These are phyloP conservation scores for Sebastes fasciatus DNA, from an alignment of 2,113 vertebrate species.

Conservation along the genomic window DNA sequence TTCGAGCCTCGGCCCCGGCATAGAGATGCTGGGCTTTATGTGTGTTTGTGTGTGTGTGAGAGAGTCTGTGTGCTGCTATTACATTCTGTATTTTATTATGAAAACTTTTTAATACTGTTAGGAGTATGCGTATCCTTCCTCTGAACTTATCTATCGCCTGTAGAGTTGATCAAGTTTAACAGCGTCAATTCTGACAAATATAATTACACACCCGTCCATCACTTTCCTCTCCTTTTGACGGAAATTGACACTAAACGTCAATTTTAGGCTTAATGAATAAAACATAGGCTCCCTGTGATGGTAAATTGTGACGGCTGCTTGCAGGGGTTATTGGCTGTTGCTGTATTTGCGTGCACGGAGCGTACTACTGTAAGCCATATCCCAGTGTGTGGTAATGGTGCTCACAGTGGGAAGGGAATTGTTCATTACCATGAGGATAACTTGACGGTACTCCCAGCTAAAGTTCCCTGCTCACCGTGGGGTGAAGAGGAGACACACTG, in stretches of 20 bases:
- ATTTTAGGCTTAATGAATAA: conserved; percentile 55
- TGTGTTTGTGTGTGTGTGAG: conserved; percentile 25
- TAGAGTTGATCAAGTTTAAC: conserved; percentile 11
- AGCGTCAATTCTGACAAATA: conserved; percentile 20
- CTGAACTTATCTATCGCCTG: conserved; percentile 17
- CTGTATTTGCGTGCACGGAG: conserved; percentile 14
- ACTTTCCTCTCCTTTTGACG: conserved; percentile 20
- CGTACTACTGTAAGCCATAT: conserved; percentile 24
- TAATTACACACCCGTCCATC: conserved; percentile 38
- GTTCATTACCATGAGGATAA: conserved; percentile 65
- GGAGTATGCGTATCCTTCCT: not conserved
- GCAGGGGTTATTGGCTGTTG: conserved; percentile 11
- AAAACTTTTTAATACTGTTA: conserved; percentile 27
- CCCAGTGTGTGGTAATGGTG: conserved; percentile 63
- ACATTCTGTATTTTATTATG: conserved; percentile 13
- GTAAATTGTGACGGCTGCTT: conserved; percentile 29
- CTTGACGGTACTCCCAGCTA: conserved; percentile 41
- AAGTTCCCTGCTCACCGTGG: conserved; percentile 21
- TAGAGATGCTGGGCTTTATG: conserved; percentile 26
- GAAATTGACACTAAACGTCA: conserved; percentile 44
- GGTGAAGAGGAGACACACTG: conserved; percentile 36
- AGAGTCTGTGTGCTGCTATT: conserved; percentile 1
- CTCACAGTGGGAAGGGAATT: conserved; percentile 55
- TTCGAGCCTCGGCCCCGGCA: conserved; percentile 6
- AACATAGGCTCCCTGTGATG: conserved; percentile 42